Conservation (phyloP, 2,888 invertebrate genomes). For the Harpalus rubripes region DNA sequence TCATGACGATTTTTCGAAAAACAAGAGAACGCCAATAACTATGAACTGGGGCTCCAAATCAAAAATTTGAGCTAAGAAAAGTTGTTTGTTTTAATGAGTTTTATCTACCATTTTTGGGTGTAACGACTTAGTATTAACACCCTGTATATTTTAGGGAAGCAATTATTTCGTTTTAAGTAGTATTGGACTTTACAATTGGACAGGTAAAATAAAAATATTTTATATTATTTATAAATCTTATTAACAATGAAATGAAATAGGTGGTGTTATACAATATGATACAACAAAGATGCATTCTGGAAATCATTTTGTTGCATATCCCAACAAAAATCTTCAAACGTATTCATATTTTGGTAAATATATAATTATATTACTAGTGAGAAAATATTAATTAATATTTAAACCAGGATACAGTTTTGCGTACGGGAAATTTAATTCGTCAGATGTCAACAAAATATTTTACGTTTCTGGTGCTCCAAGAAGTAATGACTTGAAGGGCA, state of each 20-base stretch:
- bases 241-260: constrained; percentile 1
- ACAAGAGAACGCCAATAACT: too few species aligned
- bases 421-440: constrained; percentile 41
- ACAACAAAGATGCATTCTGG: not conserved
- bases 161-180: constrained; percentile 1
- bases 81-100: too few species aligned
- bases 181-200: constrained; percentile 24
- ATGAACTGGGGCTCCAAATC: too few species aligned
- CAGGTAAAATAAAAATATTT: constrained; percentile 10
- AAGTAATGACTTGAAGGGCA: constrained; percentile 35
- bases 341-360: constrained; percentile 60
- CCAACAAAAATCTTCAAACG: constrained; percentile 22
- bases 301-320: constrained; percentile 8
- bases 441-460: constrained; percentile 18
- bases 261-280: constrained; percentile 32
- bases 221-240: not conserved
- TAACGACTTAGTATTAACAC: too few species aligned
- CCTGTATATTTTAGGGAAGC: constrained; percentile 13
- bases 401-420: constrained; percentile 38
- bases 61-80: too few species aligned
- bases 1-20: too few species aligned
- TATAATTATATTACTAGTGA: not conserved
- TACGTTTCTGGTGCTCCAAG: constrained; percentile 59
- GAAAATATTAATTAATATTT: not conserved
- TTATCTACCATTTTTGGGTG: too few species aligned